phyloP scores from a whole-genome alignment of 1,140 invertebrate genomes.

The Littorina saxatilis region DNA sequence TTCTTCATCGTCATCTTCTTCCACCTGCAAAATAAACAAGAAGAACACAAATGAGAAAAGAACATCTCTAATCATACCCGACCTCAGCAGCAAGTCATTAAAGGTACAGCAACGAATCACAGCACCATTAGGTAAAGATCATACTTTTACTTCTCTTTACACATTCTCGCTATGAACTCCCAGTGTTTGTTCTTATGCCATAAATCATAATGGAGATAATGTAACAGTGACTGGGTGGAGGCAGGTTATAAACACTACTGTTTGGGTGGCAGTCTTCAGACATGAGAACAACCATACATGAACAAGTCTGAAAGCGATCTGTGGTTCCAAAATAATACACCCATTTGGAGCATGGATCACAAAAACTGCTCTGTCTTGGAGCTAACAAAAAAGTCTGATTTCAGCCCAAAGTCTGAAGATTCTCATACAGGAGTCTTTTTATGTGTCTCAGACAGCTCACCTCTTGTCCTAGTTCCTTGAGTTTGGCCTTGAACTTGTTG shows the following conservation, averaged over 20 bases:
- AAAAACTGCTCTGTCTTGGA: too few relatives aligned
- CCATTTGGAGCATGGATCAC: too few relatives aligned
- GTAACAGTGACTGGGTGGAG: too few relatives aligned
- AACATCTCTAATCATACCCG: neutral
- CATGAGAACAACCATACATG: too few relatives aligned
- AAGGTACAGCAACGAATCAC: neutral
- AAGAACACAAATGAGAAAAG: neutral
- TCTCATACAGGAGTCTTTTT: too few relatives aligned
- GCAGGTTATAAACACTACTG: too few relatives aligned
- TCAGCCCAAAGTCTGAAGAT: too few relatives aligned
- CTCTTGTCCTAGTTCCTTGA: slow-evolving; percentile 84
- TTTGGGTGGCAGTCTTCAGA: too few relatives aligned
- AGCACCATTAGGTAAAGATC: neutral
- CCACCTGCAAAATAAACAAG: slow-evolving; percentile 55
- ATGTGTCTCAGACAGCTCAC: too few relatives aligned
- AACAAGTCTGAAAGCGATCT: too few relatives aligned
- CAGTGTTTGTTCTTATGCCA: neutral
- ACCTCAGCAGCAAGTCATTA: neutral
- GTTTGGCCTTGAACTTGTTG: slow-evolving; percentile 82
- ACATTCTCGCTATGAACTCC: neutral
- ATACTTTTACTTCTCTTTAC: neutral
- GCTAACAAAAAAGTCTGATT: too few relatives aligned
- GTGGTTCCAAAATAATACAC: too few relatives aligned
- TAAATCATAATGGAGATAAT: neutral
- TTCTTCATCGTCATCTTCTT: slow-evolving; percentile 69